Evolutionary conservation across 2,888 invertebrate species (phyloP), one percentile per base, ranked within the genome.

Genomic region (Cabera pusaria): DNA sequence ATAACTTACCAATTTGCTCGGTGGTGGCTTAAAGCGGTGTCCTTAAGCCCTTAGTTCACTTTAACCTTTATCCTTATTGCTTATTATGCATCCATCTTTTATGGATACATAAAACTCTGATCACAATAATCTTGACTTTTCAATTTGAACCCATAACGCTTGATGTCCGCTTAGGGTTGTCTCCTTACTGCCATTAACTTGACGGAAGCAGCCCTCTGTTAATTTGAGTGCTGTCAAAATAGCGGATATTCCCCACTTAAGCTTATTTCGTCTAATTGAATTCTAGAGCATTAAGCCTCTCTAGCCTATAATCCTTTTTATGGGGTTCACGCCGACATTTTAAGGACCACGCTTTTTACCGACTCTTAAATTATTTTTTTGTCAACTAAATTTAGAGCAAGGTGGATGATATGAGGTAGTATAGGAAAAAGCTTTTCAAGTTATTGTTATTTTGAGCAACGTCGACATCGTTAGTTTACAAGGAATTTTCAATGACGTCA

Each of bases 261-360:
- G 86, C 85, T 88, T 84, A 87, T 88, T 87, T 77, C 86, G 57
- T 73, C 74, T 87, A 88, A 88, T 88, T 88, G 88, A 88, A 86
- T 87, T 81, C 82, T 86, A 84, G 41, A 42, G 76, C 67, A 85
- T 85, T 85, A 86, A 79, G 72, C 67, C 69, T 29, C 64, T 64
- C 68, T 56, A 76, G 75, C 75, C 75, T 78, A 78, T 87, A 88
- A 88, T 87, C 87, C 81, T 66, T 24, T 85, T 86, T 86, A 79
- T 78, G 73, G 63, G 67, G 64, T 80, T 81, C 81, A 85, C 79
- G 77, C 87, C 87, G 86, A 73, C 81, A 56, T 69, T 76, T 81
- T 78, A 73, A 64, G 66, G 63, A 72, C 68, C 64, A 63, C 56
- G 66, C 58, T 56, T 71, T 74, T 69, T 64, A 67, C 57, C 73